Conservation (phyloP, 1,140 invertebrate genomes). For the Drosophila ogumai region DNA sequence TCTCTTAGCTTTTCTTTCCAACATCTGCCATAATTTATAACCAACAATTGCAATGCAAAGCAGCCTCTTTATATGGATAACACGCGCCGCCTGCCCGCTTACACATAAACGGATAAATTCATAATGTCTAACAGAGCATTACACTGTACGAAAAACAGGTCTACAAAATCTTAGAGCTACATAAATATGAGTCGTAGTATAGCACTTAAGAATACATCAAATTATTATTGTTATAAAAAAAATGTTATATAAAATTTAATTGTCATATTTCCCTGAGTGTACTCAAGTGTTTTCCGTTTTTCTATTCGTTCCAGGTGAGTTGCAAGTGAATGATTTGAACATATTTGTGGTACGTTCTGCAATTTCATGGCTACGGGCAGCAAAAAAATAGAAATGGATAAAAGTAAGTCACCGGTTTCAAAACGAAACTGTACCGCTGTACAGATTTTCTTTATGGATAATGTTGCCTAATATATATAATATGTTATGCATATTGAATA, state of each 20-base stretch:
- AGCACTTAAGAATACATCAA: neutral
- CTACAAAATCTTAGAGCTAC: neutral
- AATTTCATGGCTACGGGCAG: conserved; percentile 43
- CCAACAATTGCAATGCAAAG: conserved; percentile 75
- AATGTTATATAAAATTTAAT: neutral
- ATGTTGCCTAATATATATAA: neutral
- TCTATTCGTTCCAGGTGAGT: conserved; percentile 70
- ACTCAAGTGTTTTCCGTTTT: conserved; percentile 29
- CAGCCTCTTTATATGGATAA: conserved; percentile 77
- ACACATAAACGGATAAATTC: conserved; percentile 28
- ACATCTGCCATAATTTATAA: conserved; percentile 73
- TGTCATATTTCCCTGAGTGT: neutral
- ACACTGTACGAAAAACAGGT: neutral
- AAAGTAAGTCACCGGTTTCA: neutral
- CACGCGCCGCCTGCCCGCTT: conserved; percentile 49
- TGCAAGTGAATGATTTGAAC: conserved; percentile 48
- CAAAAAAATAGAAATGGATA: neutral
- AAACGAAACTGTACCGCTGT: neutral
- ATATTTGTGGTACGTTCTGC: conserved; percentile 21
- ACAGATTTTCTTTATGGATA: neutral
- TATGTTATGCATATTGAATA: neutral
- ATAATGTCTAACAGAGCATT: conserved; percentile 1
- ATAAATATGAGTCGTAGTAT: neutral
- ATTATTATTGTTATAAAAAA: neutral
- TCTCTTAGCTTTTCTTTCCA: neutral